Evolutionary conservation across 2,113 vertebrate species (phyloP).

Genomic region (Microtus ochrogaster): DNA sequence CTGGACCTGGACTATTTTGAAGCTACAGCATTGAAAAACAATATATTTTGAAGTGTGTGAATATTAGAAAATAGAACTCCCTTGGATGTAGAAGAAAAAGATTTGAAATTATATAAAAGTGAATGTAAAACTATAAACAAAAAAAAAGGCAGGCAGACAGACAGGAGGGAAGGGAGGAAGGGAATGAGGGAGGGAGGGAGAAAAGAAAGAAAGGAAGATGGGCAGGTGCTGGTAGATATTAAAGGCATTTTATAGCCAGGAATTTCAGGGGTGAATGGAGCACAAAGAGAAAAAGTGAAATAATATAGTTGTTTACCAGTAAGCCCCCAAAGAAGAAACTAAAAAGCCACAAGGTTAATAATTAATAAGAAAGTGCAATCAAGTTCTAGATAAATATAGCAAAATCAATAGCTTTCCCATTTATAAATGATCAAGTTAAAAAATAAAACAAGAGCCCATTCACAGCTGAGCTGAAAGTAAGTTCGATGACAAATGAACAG

Average conservation of each 20-base stretch:
- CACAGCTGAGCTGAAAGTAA: neutral
- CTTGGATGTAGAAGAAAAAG: neutral
- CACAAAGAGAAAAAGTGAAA: constrained; percentile 9
- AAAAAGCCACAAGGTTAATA: constrained; percentile 57
- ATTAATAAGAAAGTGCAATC: constrained; percentile 56
- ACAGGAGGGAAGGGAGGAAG: neutral
- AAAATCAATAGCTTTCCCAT: constrained; percentile 53
- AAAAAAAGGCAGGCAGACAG: neutral
- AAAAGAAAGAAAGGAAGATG: neutral
- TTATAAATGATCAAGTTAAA: constrained; percentile 34
- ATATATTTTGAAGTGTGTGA: neutral
- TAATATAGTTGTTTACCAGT: neutral
- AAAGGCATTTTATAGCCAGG: neutral
- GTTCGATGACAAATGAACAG: neutral
- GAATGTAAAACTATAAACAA: neutral
- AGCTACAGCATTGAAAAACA: neutral
- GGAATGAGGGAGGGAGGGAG: too few relatives aligned
- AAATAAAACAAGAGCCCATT: constrained; percentile 18
- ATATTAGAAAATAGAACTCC: neutral
- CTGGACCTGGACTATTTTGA: neutral
- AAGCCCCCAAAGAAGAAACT: constrained; percentile 24
- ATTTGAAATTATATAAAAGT: constrained; percentile 26
- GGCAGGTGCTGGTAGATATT: neutral
- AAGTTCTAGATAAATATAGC: constrained; percentile 48
- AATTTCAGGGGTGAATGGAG: neutral